A percentile compares a stretch with the other conserved stretches of the same genome.
These are phyloP conservation scores for Apogon talboti DNA, from an alignment of 2,797 vertebrate genomes.

Conservation along the genomic window DNA sequence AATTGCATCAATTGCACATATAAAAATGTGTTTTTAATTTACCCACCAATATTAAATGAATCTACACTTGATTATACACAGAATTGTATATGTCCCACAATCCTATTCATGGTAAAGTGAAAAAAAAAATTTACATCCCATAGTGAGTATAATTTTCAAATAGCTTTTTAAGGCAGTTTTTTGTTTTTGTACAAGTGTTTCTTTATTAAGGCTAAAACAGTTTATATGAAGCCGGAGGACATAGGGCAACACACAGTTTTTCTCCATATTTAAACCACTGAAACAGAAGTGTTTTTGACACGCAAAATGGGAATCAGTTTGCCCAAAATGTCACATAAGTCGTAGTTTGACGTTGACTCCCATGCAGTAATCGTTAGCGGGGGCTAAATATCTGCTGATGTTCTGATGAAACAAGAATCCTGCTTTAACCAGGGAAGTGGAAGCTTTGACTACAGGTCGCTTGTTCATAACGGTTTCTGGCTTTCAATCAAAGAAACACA, in stretches of 20 bases:
- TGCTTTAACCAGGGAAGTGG: slow-evolving; percentile 31
- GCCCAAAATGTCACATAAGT: slow-evolving; percentile 12
- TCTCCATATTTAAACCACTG: not conserved
- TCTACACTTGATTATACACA: no score
- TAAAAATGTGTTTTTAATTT: no score
- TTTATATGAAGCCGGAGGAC: not conserved
- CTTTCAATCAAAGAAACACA: slow-evolving; percentile 64
- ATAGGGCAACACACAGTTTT: not conserved
- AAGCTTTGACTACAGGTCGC: slow-evolving; percentile 42
- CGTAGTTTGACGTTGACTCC: not conserved
- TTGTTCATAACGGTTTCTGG: slow-evolving; percentile 56
- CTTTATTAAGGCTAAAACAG: not conserved
- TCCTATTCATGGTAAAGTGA: not conserved
- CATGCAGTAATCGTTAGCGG: slow-evolving; percentile 35
- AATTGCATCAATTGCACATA: no score
- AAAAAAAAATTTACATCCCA: not conserved
- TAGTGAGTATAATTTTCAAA: not conserved
- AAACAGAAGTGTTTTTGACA: not conserved
- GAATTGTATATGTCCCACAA: not conserved
- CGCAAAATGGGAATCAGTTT: slow-evolving; percentile 6
- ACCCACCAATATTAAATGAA: no score
- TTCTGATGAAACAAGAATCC: slow-evolving; percentile 57
- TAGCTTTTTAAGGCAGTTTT: not conserved
- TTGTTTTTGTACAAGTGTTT: not conserved
- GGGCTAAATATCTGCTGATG: slow-evolving; percentile 53